These are phyloP conservation scores for Lepus americanus DNA, from an alignment of 2,113 vertebrate species.

Conservation along the genomic window DNA sequence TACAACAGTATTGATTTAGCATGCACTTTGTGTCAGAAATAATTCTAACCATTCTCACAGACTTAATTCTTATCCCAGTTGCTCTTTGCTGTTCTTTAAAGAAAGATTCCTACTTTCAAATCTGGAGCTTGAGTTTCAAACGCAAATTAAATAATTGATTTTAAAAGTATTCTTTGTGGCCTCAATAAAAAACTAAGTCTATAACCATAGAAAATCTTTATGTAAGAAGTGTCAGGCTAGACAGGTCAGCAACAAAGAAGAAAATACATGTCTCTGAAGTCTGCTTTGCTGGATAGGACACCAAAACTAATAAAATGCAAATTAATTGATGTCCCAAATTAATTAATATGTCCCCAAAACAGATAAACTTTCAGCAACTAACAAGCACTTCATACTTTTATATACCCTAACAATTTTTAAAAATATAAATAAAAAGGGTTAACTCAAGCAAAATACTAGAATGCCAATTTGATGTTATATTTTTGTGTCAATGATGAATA, in stretches of 20 bases:
- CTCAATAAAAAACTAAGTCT: not conserved
- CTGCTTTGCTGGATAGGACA: not conserved
- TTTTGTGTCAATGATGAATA: not conserved
- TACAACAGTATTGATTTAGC: not conserved
- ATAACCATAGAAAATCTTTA: not conserved
- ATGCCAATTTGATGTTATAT: not conserved
- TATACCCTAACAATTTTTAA: not conserved
- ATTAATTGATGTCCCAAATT: not conserved
- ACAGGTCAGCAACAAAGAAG: not conserved
- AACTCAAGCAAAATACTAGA: not conserved
- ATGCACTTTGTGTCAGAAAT: not conserved
- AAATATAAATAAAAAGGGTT: not conserved
- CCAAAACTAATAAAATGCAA: slow-evolving; percentile 6
- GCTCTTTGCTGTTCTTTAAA: not conserved
- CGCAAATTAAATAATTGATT: not conserved
- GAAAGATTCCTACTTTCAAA: not conserved
- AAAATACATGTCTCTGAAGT: not conserved
- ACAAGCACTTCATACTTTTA: not conserved
- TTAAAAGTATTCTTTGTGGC: not conserved
- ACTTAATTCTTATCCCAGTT: not conserved
- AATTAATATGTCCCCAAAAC: not conserved
- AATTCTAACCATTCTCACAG: not conserved
- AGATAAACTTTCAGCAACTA: not conserved
- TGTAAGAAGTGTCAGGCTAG: not conserved
- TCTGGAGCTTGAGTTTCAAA: not conserved